Evolutionary conservation across 1,140 invertebrate genomes (phyloP), one percentile per base, ranked within the genome.

Genomic region (Drosophila albomicans): DNA sequence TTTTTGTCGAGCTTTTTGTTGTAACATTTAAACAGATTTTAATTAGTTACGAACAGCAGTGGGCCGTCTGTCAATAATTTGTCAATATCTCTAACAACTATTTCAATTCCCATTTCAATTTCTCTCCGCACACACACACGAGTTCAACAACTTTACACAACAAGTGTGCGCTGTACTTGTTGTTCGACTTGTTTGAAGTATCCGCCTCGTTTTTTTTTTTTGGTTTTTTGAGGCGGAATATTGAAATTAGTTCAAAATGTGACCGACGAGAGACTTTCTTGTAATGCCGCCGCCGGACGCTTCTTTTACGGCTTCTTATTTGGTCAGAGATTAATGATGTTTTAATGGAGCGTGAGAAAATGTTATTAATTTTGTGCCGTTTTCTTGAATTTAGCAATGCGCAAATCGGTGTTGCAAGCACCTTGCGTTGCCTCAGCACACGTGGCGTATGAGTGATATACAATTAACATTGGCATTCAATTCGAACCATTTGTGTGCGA

Each of bases 261-360:
- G 67, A 58, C n/a, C 30, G 41, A 28, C 43, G 71, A 25, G 20
- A 25, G 20, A 62, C 64, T 82, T 57, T 65, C 73, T 67, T 78
- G 82, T 86, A 74, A 79, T 70, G 67, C 76, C 69, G 66, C 70
- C 59, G 65, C n/a, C 49, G 25, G 61, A 58, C 13, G 25, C 41
- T 35, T 11, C 54, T 13, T 35, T 56, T 51, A 51, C 46, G 62
- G 11, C 51, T 71, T 77, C 41, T 48, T 16, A 8, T 20, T 57
- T 63, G 15, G 63, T 41, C 54, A 65, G 66, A 80, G 85, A 88
- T 88, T 88, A 78, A 88, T 89, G 85, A 57, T 79, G 49, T 88
- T 81, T 88, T 88, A 88, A 88, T 88, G 88, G 85, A 88, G 85
- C 85, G 85, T 88, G 85, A 88, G 85, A 88, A 88, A 66, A 79